Evolutionary conservation across 2,797 vertebrate species (phyloP).

Genomic region (Anableps anableps): DNA sequence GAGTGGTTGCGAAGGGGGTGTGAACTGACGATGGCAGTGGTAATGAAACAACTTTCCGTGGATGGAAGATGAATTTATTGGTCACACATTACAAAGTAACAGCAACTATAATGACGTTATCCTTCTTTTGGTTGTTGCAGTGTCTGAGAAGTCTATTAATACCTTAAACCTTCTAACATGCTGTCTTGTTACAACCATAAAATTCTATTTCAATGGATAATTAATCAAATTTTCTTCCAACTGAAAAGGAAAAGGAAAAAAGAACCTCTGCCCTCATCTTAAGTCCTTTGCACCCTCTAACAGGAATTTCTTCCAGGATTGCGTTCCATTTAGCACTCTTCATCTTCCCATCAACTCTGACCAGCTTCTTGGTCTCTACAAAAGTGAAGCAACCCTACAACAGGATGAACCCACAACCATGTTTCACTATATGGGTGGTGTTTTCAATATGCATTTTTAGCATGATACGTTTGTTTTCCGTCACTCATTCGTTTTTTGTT

Average conservation of each 20-base stretch:
- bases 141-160: neutral
- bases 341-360: neutral
- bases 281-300: too few relatives aligned
- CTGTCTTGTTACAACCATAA: neutral
- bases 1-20: constrained; percentile 36
- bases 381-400: neutral
- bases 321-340: neutral
- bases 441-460: neutral
- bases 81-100: constrained; percentile 45
- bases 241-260: neutral
- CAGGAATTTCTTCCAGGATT: neutral
- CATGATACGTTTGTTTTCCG: neutral
- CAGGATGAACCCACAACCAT: neutral
- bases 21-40: constrained; percentile 15
- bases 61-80: constrained; percentile 54
- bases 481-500: neutral
- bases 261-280: too few relatives aligned
- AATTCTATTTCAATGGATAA: neutral
- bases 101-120: constrained; percentile 31
- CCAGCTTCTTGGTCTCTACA: neutral
- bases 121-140: constrained; percentile 20
- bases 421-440: neutral
- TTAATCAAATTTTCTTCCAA: neutral
- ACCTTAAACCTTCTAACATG: neutral
- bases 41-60: constrained; percentile 45